Evolutionary conservation across 1,140 invertebrate species (phyloP).

Genomic region (Antheraea pernyi): DNA sequence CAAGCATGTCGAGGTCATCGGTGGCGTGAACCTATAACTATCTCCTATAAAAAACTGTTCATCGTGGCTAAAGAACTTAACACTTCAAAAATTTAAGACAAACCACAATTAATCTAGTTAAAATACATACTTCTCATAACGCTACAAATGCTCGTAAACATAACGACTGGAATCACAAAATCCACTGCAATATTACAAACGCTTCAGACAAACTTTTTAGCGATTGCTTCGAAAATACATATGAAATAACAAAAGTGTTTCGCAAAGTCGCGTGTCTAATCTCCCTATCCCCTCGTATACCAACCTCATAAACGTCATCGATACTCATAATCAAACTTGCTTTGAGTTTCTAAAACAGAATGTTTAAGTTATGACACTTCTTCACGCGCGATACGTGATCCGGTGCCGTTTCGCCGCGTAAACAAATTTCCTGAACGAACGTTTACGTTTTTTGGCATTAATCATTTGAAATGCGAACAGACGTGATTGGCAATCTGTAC

Average conservation of each 20-base stretch:
- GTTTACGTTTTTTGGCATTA: not conserved
- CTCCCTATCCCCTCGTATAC: slow-evolving; percentile 6
- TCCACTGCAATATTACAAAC: not conserved
- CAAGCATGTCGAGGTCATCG: too few species aligned
- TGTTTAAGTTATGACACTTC: slow-evolving; percentile 9
- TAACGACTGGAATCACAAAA: not conserved
- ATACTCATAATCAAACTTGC: slow-evolving; percentile 27
- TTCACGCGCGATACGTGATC: slow-evolving; percentile 23
- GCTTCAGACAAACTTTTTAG: not conserved
- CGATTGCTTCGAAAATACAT: not conserved
- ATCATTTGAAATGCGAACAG: not conserved
- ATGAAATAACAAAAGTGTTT: slow-evolving; percentile 4
- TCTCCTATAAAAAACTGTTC: too few species aligned
- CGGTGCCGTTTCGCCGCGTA: slow-evolving; percentile 5
- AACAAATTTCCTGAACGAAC: slow-evolving; percentile 3
- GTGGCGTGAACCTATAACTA: too few species aligned
- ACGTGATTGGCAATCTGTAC: not conserved
- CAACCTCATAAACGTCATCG: slow-evolving; percentile 24
- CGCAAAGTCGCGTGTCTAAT: slow-evolving; percentile 25
- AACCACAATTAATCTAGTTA: too few species aligned
- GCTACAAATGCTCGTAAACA: not conserved
- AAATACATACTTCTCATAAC: too few species aligned
- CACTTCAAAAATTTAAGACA: too few species aligned
- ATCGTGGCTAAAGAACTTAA: too few species aligned
- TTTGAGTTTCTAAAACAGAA: slow-evolving; percentile 10